Conservation (phyloP, 2,888 invertebrate genomes). For the Cephus runcator region DNA sequence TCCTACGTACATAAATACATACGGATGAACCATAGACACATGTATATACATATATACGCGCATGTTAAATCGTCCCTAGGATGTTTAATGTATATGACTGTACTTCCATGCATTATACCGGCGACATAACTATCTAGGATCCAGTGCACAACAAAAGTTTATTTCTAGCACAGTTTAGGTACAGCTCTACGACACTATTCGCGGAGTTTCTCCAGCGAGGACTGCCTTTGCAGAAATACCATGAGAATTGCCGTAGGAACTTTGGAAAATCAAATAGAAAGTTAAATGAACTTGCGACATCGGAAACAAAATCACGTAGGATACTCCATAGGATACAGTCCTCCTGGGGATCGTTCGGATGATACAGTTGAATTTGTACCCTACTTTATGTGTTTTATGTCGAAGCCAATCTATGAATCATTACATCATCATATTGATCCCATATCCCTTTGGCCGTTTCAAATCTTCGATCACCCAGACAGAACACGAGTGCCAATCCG, state of each 20-base stretch:
- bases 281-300: neutral
- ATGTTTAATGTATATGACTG: neutral
- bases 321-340: neutral
- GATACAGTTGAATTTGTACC: neutral
- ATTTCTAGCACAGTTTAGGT: constrained; percentile 27
- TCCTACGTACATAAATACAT: neutral
- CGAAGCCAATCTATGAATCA: neutral
- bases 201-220: neutral
- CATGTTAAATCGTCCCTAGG: neutral
- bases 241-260: neutral
- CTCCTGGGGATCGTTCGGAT: neutral
- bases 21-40: neutral
- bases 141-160: constrained; percentile 28
- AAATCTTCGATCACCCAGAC: neutral
- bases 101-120: neutral
- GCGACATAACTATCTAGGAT: neutral
- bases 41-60: neutral
- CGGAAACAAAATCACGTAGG: neutral
- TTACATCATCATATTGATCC: neutral
- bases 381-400: neutral
- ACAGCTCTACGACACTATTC: neutral
- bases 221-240: neutral
- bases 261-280: neutral
- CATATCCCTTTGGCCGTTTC: neutral
- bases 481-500: neutral